A percentile compares a stretch with the other conserved stretches of the same genome.
These are phyloP conservation scores for Oscheius sp. DNA, from an alignment of 1,140 invertebrate species.

Conservation along the genomic window DNA sequence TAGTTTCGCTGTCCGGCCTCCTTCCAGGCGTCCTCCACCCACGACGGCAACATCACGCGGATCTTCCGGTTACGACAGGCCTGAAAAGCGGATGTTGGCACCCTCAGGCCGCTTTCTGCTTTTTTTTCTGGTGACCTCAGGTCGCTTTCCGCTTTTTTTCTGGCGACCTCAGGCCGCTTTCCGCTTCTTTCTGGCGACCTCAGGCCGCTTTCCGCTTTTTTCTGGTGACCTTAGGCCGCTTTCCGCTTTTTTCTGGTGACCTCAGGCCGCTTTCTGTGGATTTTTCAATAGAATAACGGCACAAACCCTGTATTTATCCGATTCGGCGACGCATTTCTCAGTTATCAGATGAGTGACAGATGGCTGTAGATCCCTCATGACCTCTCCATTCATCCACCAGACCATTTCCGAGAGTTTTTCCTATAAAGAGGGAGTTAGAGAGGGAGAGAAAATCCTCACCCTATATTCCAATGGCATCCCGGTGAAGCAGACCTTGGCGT, in stretches of 20 bases:
- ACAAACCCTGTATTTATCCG: slow-evolving; percentile 12
- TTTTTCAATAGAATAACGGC: neutral
- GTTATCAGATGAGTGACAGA: slow-evolving; percentile 10
- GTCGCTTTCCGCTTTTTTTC: too few species aligned
- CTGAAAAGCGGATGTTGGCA: neutral
- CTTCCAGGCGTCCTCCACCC: slow-evolving; percentile 21
- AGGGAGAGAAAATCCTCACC: neutral
- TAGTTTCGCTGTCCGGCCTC: neutral
- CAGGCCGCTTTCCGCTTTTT: too few species aligned
- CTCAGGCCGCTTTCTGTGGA: neutral
- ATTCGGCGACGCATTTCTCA: neutral
- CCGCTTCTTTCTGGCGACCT: too few species aligned
- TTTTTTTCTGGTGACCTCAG: too few species aligned
- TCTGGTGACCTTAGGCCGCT: too few species aligned
- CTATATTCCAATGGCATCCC: neutral
- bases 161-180: too few species aligned
- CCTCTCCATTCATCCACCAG: slow-evolving; percentile 9
- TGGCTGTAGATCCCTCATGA: neutral
- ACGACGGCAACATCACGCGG: slow-evolving; percentile 1
- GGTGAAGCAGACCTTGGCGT: neutral
- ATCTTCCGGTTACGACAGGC: neutral
- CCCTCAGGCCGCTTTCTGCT: too few species aligned
- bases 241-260: neutral
- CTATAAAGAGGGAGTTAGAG: neutral
- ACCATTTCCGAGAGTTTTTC: neutral